Percentiles rank a stretch among this genome's conserved stretches.
Evolutionary conservation across 2,888 invertebrate species (phyloP).

Genomic region (Stomorhina lunata): DNA sequence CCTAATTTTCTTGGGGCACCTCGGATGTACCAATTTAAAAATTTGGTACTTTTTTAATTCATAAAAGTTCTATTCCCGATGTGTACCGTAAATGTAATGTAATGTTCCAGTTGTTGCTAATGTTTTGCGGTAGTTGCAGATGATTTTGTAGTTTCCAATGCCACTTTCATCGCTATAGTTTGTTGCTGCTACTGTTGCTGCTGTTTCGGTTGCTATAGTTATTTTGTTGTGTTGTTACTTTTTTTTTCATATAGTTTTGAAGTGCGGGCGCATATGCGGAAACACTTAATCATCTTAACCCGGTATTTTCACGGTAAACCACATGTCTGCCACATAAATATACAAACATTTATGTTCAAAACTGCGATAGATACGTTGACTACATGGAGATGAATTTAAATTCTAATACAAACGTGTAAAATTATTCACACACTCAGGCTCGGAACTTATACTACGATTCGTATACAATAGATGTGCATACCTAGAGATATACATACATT

Average conservation of each 20-base stretch:
- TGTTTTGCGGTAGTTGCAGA: slow-evolving; percentile 60
- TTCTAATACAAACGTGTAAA: slow-evolving; percentile 60
- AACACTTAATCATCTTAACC: slow-evolving; percentile 67
- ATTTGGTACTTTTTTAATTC: neutral
- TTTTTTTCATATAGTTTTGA: slow-evolving; percentile 68
- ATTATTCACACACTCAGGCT: slow-evolving; percentile 44
- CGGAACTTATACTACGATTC: too few relatives aligned
- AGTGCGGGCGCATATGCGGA: slow-evolving; percentile 66
- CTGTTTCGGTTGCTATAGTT: slow-evolving; percentile 27
- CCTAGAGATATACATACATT: neutral
- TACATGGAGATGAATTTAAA: slow-evolving; percentile 54
- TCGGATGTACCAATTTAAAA: too few relatives aligned
- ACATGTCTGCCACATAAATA: slow-evolving; percentile 65
- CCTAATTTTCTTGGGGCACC: too few relatives aligned
- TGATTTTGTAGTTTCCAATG: slow-evolving; percentile 47
- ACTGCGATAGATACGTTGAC: slow-evolving; percentile 34
- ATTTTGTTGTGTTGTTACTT: slow-evolving; percentile 37
- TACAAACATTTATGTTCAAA: slow-evolving; percentile 59
- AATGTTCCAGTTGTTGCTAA: slow-evolving; percentile 53
- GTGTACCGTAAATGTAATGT: slow-evolving; percentile 1
- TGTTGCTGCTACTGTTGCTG: slow-evolving; percentile 17
- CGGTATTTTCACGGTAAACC: slow-evolving; percentile 67
- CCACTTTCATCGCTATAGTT: slow-evolving; percentile 1
- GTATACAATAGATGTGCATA: neutral
- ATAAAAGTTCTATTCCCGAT: neutral